Evolutionary conservation across 2,888 invertebrate species (phyloP).

Genomic region (Hirudinaria manillensis): DNA sequence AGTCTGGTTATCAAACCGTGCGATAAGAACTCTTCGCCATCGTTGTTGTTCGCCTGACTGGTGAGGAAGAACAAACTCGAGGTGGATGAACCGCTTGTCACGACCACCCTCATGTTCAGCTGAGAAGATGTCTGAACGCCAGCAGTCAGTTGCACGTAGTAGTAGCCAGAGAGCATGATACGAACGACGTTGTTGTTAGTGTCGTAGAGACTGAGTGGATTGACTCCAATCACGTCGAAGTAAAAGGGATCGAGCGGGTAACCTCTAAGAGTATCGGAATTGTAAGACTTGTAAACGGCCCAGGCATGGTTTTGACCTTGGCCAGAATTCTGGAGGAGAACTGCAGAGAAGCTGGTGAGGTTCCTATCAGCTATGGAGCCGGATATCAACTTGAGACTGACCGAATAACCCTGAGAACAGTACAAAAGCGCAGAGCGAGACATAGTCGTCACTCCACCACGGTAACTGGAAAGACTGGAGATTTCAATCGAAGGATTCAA

Average conservation of each 20-base stretch:
- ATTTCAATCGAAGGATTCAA: constrained; percentile 24
- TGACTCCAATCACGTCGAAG: constrained; percentile 27
- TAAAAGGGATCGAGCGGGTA: constrained; percentile 29
- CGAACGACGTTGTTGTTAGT: not conserved
- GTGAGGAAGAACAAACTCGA: constrained; percentile 16
- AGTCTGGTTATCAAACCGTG: constrained; percentile 29
- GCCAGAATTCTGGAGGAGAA: not conserved
- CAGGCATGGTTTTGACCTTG: constrained; percentile 21
- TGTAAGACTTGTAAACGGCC: constrained; percentile 30
- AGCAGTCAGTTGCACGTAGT: constrained; percentile 30
- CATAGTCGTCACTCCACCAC: constrained; percentile 27
- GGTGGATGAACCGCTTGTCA: not conserved
- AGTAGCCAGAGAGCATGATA: constrained; percentile 27
- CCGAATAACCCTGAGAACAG: constrained; percentile 11
- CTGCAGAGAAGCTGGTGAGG: constrained; percentile 21
- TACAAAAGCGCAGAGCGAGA: constrained; percentile 20
- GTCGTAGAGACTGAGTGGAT: constrained; percentile 25
- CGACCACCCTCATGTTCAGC: constrained; percentile 17
- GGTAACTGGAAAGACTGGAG: not conserved
- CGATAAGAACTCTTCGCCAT: constrained; percentile 26
- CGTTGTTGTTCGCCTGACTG: not conserved
- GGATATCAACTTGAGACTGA: constrained; percentile 21
- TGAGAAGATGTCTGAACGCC: constrained; percentile 4
- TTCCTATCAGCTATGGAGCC: constrained; percentile 18
- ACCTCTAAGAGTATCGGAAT: constrained; percentile 13